phyloP scores from a whole-genome alignment of 2,113 vertebrate species.

The Pao palembangensis region DNA sequence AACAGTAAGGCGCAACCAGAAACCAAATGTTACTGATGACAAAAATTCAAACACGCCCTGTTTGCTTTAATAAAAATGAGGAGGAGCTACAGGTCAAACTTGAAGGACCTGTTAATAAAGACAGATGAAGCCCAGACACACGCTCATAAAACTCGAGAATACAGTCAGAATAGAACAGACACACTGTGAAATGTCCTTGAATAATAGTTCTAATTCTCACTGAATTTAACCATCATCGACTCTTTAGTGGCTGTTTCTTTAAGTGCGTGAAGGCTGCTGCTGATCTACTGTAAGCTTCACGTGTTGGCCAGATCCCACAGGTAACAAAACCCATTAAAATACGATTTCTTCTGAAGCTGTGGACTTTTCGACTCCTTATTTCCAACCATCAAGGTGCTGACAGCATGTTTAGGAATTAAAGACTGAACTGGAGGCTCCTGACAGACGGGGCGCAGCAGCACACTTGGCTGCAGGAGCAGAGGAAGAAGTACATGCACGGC shows the following conservation, averaged over 20 bases:
- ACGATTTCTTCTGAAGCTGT: background rate
- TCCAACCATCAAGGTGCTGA: background rate
- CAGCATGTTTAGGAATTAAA: background rate
- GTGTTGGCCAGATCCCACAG: background rate
- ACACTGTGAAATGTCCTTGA: too few species aligned
- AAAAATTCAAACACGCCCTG: conserved; percentile 7
- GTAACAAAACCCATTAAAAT: background rate
- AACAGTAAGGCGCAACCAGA: conserved; percentile 10
- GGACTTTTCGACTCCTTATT: background rate
- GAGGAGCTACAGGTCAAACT: conserved; percentile 16
- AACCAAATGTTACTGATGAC: conserved; percentile 7
- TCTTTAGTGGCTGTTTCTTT: conserved; percentile 36
- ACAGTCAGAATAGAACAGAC: too few species aligned
- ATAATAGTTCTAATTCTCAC: background rate
- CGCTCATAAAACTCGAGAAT: background rate
- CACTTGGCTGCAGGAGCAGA: background rate
- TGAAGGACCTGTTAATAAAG: conserved; percentile 20
- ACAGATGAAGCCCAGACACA: conserved; percentile 20
- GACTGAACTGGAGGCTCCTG: too few species aligned
- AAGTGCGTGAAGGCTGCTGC: background rate
- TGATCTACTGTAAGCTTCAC: background rate
- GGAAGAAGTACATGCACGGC: too few species aligned
- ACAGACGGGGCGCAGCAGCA: background rate
- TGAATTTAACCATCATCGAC: conserved; percentile 10
- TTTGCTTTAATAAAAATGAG: conserved; percentile 16